Conservation (phyloP, 2,113 vertebrate species). For the Hyaena hyaena region DNA sequence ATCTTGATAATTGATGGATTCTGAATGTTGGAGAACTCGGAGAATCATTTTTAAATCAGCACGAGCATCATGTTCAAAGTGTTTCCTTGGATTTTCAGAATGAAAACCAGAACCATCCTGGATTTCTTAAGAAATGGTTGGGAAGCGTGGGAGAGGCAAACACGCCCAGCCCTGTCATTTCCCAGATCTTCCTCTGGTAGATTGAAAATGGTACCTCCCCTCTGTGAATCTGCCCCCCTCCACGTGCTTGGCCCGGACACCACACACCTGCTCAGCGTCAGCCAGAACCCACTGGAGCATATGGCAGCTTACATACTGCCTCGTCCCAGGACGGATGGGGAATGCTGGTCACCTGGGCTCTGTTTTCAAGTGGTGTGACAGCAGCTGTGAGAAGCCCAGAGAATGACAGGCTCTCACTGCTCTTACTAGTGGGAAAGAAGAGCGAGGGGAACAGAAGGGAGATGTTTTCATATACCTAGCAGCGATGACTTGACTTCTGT, state of each 20-base stretch:
- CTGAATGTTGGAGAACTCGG: conserved; percentile 59
- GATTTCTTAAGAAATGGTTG: neutral
- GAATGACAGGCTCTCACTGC: conserved; percentile 83
- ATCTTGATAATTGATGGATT: conserved; percentile 76
- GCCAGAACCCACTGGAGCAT: conserved; percentile 84
- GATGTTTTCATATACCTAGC: conserved; percentile 76
- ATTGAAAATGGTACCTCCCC: conserved; percentile 74
- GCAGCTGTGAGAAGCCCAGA: conserved; percentile 86
- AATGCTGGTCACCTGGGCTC: conserved; percentile 86
- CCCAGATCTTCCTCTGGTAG: conserved; percentile 55
- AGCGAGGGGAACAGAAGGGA: conserved; percentile 75
- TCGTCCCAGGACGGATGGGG: conserved; percentile 77
- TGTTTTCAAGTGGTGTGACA: conserved; percentile 86
- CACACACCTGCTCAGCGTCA: conserved; percentile 86
- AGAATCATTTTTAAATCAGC: conserved; percentile 69
- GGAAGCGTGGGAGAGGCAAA: neutral
- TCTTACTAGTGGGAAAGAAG: conserved; percentile 75
- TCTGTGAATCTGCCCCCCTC: conserved; percentile 77
- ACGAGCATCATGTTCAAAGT: conserved; percentile 61
- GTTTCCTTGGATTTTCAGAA: conserved; percentile 64
- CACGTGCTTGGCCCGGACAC: conserved; percentile 85
- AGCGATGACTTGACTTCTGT: conserved; percentile 65
- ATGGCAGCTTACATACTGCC: conserved; percentile 86
- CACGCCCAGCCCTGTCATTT: neutral
- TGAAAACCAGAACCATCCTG: conserved; percentile 67